Conservation (phyloP, 2,797 vertebrate genomes). For the Argyrosomus regius region DNA sequence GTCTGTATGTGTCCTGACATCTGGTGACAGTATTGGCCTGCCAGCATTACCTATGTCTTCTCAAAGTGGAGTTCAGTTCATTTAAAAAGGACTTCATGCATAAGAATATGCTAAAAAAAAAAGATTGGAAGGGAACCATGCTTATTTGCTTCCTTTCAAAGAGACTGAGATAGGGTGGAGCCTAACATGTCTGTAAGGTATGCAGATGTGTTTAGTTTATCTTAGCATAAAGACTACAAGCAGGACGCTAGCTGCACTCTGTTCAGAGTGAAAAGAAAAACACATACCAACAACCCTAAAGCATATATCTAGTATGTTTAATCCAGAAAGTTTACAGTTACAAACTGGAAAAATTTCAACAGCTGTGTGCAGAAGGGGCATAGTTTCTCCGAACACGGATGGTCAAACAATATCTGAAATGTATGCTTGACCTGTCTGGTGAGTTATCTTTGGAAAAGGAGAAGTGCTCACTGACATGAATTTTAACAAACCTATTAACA, state of each 20-base stretch:
- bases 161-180: background rate
- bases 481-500: too few relatives aligned
- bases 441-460: too few relatives aligned
- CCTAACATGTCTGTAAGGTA: background rate
- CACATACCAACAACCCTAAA: background rate
- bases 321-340: background rate
- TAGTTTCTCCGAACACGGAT: background rate
- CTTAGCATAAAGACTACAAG: background rate
- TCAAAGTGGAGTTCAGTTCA: background rate
- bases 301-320: background rate
- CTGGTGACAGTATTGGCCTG: background rate
- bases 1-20: background rate
- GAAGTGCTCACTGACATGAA: too few relatives aligned
- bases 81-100: background rate
- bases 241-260: background rate
- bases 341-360: background rate
- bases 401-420: background rate
- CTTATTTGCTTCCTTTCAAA: background rate
- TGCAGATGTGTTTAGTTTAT: background rate
- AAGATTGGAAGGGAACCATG: too few relatives aligned
- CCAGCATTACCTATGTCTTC: background rate
- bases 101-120: background rate
- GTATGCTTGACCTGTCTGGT: too few relatives aligned
- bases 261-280: background rate
- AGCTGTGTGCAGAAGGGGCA: background rate